phyloP scores from a whole-genome alignment of 1,140 invertebrate species.

The Cherax quadricarinatus region DNA sequence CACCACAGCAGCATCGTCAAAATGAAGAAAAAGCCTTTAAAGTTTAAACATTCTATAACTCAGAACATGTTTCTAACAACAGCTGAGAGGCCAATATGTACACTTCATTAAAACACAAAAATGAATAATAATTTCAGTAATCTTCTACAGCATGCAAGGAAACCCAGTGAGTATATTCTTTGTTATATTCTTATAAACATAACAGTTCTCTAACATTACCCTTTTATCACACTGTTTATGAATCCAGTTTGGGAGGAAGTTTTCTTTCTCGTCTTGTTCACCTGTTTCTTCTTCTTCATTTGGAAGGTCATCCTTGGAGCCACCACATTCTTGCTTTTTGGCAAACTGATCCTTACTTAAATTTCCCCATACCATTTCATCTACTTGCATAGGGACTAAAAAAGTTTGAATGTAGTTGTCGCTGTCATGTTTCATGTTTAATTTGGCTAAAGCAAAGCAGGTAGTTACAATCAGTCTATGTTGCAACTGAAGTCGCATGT shows the following conservation, averaged over 20 bases:
- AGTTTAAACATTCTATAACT: no score
- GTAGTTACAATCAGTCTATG: constrained; percentile 40
- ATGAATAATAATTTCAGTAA: no score
- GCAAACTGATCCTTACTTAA: not conserved
- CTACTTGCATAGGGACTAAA: constrained; percentile 1
- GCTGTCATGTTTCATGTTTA: constrained; percentile 8
- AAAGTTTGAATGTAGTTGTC: constrained; percentile 45
- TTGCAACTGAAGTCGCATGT: constrained; percentile 33
- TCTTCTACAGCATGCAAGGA: no score
- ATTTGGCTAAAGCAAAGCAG: constrained; percentile 34
- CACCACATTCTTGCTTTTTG: not conserved
- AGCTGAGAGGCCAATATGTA: no score
- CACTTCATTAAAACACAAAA: no score
- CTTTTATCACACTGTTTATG: constrained; percentile 30
- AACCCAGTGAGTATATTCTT: no score
- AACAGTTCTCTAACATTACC: not conserved
- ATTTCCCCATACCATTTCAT: constrained; percentile 1
- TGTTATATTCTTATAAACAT: not conserved
- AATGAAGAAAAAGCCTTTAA: no score
- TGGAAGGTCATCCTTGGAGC: constrained; percentile 16
- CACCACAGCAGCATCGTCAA: no score
- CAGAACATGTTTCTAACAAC: no score
- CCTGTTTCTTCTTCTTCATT: constrained; percentile 13
- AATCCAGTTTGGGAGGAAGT: constrained; percentile 37
- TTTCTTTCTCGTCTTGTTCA: not conserved